These are phyloP conservation scores for Epirrhoe tristata DNA, from an alignment of 2,888 invertebrate genomes.

Conservation along the genomic window DNA sequence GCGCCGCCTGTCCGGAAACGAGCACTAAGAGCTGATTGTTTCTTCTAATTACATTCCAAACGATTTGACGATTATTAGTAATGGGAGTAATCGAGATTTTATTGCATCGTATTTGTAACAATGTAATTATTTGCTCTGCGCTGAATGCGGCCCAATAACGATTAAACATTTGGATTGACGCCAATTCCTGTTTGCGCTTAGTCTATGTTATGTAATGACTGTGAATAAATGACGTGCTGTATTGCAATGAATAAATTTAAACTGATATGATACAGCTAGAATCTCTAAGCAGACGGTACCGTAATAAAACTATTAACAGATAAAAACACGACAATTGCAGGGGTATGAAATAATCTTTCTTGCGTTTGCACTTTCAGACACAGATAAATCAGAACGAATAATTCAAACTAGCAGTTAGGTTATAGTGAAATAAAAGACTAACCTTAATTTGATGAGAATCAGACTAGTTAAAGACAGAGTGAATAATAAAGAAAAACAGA, in stretches of 20 bases:
- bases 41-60: neutral
- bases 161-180: constrained; percentile 62
- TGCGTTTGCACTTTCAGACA: no score
- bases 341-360: no score
- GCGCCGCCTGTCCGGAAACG: no score
- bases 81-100: neutral
- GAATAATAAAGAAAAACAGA: no score
- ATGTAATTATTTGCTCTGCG: constrained; percentile 8
- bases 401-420: no score
- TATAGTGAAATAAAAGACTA: no score
- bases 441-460: no score
- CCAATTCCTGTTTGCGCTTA: constrained; percentile 46
- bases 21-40: no score
- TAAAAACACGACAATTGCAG: no score
- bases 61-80: neutral
- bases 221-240: constrained; percentile 2
- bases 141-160: constrained; percentile 49
- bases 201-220: constrained; percentile 16
- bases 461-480: no score
- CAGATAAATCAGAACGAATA: no score
- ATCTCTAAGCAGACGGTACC: neutral
- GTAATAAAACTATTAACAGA: neutral
- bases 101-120: constrained; percentile 21
- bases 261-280: neutral
- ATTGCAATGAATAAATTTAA: constrained; percentile 9